Evolutionary conservation across 2,113 vertebrate species (phyloP), one percentile per base, ranked within the genome.

Genomic region (Dicentrarchus labrax): DNA sequence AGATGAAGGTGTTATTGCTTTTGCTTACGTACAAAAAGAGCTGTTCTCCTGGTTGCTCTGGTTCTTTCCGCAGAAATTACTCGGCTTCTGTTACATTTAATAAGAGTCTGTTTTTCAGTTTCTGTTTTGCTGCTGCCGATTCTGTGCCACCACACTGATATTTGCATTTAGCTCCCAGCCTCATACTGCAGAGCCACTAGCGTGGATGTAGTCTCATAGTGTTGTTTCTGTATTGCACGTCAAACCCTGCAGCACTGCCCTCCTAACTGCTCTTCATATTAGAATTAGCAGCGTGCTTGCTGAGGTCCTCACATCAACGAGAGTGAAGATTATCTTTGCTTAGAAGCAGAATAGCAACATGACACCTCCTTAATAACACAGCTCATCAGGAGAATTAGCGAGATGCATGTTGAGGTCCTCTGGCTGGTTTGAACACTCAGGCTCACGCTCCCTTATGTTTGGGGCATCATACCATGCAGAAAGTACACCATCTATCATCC

Each of bases 381-480:
- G 72, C 60, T 64, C 81, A 64, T 86, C 73, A 65, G 84, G 72
- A 74, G 76, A 85, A 73, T 83, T 84, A 76, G 47, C 12, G 1
- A 41, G 47, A 77, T 77, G 21, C 56, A 54, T 72, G 68, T 47
- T 68, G 73, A 67, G 50, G 45, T 67, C 85, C 4, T 60, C 19
- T 67, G 41, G 41, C 30, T 62, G 22, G 51, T 64, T 62, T 38
- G 51, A 71, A 47, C 13, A 39, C 51, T 78, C 70, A 2, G 38
- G n/a, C 68, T 82, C 36, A 60, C n/a, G 16, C 68, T 81, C 30
- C n/a, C 80, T 47, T 80, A 59, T 54, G 43, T 82, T 74, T 66
- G 53, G 50, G 36, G 30, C 76, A 71, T 81, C 71, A 38, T 54
- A 41, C 50, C 79, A 66, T 45, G 71, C 64, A 69, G 72, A 70